Evolutionary conservation across 2,797 vertebrate genomes (phyloP), one percentile per base, ranked within the genome.

Genomic region (Oreortyx pictus): DNA sequence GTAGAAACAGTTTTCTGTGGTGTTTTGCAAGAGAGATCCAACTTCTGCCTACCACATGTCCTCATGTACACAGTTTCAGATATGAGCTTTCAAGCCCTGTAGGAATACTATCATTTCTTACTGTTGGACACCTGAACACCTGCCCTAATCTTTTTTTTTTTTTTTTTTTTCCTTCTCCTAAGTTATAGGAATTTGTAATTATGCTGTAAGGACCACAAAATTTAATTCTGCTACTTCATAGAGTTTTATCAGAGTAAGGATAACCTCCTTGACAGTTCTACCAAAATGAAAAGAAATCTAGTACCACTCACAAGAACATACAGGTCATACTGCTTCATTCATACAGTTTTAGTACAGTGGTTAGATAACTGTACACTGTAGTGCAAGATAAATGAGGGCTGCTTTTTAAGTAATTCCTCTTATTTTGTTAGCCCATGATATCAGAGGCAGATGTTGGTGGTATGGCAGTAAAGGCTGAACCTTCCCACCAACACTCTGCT

Each of bases 341-440:
- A 95, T 95, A 96, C 80, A 74, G 96, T 96, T 97, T 97, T 94
- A 96, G 95, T 78, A 71, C 83, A 90, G 87, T 41, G 44, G 79
- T 90, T 85, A 56, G 97, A 96, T 93, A 96, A 73, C 96, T 95
- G 89, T 79, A 96, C 44, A 17, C 92, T 96, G 87, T 66, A 68
- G 77, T 86, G 89, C 75, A 94, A 97, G 96, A 96, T 96, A 86
- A 92, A 96, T 74, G 19, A 46, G 44, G 19, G 44, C 9, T 46
- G 44, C 44, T 46, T 9, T 20, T 9, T 19, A 49, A 49, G 23
- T 24, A 49, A 49, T 49, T 23, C 47, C 23, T 49, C 23, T 10
- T 49, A 49, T 24, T 46, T 46, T 46, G n/a, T 20, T n/a, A 31
- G 31, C 29, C 11, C 49, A 27, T 14, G 8, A 27, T 25, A 27